Base-by-base conservation (phyloP, 2,888 invertebrate species). In the Neria commutata region DNA sequence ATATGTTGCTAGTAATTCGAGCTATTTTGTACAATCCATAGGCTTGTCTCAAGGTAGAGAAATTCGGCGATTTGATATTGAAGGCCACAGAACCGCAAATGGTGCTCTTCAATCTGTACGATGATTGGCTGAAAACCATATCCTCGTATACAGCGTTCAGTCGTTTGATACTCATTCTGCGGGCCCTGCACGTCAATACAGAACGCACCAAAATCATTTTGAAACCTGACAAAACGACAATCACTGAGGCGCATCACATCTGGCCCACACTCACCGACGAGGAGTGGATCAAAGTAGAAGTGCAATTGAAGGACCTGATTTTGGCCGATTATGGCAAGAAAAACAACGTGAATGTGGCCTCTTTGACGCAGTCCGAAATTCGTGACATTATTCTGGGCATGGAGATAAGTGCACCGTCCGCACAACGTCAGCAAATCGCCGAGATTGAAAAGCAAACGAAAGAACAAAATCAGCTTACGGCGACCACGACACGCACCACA, bases 391-490 rank as follows among this genome's bases (percentile, higher is more conserved):
- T 99, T 74, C 87, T 99, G 62, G 98, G 98, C 74, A 99, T 99
- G 99, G 99, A 99, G 84, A 99, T 99, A 67, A 97, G 97, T 14
- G 99, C 99, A 1, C 99, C 99, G 0, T 98, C 98, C 0, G 98
- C 98, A 0, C 99, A 99, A 77, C 86, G 99, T 46, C 99, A 99
- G 80, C 99, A 99, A 83, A 99, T 99, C 72, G 99, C 99, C 2
- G 99, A 99, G 83, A 99, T 99, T 68, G 99, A 99, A 83, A 99
- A 99, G 80, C 99, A 99, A 84, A 98, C 98, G 48, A 98, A 99
- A 81, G 99, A 99, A 79, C 98, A 99, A 83, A 92, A 92, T 19
- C 98, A 99, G 81, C 85, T 99, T 45, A 99, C 99, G 0, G 98
- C 99, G 0, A 99, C 98, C 2, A 99, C 99, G 0, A 99, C 99